Conservation (phyloP, 2,888 invertebrate species). For the Dioctria linearis region DNA sequence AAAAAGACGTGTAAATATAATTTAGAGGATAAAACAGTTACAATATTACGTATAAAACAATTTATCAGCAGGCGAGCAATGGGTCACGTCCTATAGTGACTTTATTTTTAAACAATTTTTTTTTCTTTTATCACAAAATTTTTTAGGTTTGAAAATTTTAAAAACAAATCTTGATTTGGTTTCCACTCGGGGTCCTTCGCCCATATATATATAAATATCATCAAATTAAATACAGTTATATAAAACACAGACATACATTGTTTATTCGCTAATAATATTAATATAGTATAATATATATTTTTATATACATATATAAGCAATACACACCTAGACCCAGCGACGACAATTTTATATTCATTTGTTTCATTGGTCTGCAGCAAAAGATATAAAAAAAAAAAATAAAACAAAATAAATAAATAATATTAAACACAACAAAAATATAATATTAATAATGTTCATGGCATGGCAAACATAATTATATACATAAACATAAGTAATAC, state of each 20-base stretch:
- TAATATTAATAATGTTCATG: constrained; percentile 19
- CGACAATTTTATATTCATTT: constrained; percentile 25
- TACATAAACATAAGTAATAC: not conserved
- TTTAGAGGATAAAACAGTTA: constrained; percentile 24
- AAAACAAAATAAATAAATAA: constrained; percentile 15
- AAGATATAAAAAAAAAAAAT: constrained; percentile 16
- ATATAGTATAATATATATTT: not conserved
- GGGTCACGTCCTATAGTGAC: constrained; percentile 82
- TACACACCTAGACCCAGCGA: constrained; percentile 38
- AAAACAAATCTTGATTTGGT: constrained; percentile 78
- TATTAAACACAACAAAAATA: constrained; percentile 21
- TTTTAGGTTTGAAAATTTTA: constrained; percentile 10
- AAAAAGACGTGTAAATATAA: constrained; percentile 27
- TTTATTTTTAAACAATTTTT: constrained; percentile 67
- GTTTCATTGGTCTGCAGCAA: constrained; percentile 29
- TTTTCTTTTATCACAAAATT: too few species aligned
- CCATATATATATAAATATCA: constrained; percentile 64
- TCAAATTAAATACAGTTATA: constrained; percentile 31
- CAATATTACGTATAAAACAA: constrained; percentile 12
- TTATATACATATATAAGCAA: constrained; percentile 9
- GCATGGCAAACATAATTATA: constrained; percentile 5
- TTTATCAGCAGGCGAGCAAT: constrained; percentile 70
- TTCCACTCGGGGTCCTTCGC: constrained; percentile 82
- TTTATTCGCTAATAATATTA: not conserved
- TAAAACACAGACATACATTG: constrained; percentile 38